Percentiles rank a stretch among this genome's conserved stretches.
These are phyloP conservation scores for Chromobotia macracanthus DNA, from an alignment of 2,797 vertebrate species.

Conservation along the genomic window DNA sequence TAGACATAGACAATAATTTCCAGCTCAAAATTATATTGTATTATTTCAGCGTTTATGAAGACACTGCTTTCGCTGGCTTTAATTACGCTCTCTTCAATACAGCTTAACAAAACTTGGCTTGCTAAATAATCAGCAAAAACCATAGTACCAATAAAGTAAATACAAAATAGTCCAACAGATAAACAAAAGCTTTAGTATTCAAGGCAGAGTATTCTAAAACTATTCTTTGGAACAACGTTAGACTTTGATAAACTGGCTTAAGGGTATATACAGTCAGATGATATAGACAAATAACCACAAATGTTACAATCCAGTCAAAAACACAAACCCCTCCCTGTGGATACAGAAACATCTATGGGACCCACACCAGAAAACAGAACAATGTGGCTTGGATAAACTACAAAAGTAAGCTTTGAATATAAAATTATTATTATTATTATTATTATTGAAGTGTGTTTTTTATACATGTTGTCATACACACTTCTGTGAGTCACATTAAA, in stretches of 20 bases:
- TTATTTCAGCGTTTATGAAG: too few relatives aligned
- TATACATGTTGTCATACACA: neutral
- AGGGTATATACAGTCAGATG: conserved; percentile 45
- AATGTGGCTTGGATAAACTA: conserved; percentile 19
- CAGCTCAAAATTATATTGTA: too few relatives aligned
- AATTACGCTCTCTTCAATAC: neutral
- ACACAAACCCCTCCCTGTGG: too few relatives aligned
- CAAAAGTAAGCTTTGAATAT: neutral
- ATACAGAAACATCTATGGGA: too few relatives aligned
- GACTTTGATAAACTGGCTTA: conserved; percentile 34
- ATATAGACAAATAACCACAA: conserved; percentile 48
- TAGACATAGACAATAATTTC: too few relatives aligned
- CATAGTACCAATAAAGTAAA: conserved; percentile 31
- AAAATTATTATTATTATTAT: neutral
- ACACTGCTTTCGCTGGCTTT: neutral
- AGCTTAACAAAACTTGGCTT: neutral
- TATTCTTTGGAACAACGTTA: neutral
- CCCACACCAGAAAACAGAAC: too few relatives aligned
- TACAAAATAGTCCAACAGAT: conserved; percentile 12
- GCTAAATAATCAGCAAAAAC: conserved; percentile 17
- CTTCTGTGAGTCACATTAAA: neutral
- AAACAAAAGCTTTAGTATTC: conserved; percentile 10
- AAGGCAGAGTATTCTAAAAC: neutral
- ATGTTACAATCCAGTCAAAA: conserved; percentile 36
- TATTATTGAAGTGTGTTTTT: neutral